These are phyloP conservation scores for Andrena haemorrhoa DNA, from an alignment of 2,888 invertebrate species.

Conservation along the genomic window DNA sequence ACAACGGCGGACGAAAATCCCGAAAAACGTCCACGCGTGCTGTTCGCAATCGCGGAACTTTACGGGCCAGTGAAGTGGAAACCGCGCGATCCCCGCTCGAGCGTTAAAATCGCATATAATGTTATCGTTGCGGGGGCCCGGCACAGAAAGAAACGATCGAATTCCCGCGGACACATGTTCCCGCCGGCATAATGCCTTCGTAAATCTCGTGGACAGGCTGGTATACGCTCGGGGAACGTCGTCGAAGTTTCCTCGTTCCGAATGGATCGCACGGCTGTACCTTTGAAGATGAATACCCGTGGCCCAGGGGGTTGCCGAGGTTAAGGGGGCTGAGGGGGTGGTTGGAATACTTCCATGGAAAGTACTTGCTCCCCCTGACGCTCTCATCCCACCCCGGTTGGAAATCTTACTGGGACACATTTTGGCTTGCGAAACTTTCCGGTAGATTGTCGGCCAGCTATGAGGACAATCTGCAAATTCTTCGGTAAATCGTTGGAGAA, in stretches of 20 bases:
- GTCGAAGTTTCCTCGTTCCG: conserved; percentile 62
- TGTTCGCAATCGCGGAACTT: conserved; percentile 50
- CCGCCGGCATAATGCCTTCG: conserved; percentile 59
- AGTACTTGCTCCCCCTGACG: conserved; percentile 2
- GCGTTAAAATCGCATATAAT: conserved; percentile 63
- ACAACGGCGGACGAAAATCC: neutral
- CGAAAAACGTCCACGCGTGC: conserved; percentile 26
- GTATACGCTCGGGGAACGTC: conserved; percentile 46
- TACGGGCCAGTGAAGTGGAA: conserved; percentile 58
- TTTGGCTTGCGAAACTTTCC: conserved; percentile 21
- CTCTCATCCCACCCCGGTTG: neutral
- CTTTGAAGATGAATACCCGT: conserved; percentile 45
- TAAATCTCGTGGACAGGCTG: conserved; percentile 57
- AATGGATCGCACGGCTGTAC: conserved; percentile 51
- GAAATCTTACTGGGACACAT: conserved; percentile 29
- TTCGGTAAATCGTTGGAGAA: no score
- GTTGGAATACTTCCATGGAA: conserved; percentile 41
- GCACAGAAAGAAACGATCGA: conserved; percentile 56
- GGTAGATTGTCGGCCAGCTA: conserved; percentile 17
- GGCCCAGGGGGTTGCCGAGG: neutral
- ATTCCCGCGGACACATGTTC: conserved; percentile 61
- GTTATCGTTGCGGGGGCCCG: conserved; percentile 45
- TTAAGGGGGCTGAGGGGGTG: no score
- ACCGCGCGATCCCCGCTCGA: conserved; percentile 45
- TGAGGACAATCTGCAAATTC: neutral